Base-by-base conservation (phyloP, 1,140 invertebrate genomes). In the Saccostrea echinata region DNA sequence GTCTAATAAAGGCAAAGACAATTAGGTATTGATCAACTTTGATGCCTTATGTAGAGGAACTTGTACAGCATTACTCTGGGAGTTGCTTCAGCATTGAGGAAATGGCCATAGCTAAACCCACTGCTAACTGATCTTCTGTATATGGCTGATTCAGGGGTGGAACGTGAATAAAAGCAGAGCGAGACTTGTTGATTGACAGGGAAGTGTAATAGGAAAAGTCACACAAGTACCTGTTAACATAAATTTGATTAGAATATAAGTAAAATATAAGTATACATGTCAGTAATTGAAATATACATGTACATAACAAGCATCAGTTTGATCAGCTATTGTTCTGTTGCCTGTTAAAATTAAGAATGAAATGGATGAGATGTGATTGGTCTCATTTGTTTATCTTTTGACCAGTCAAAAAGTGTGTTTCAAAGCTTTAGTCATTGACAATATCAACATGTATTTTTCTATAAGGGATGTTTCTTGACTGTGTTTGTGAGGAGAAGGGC, bases 131-230 rank as follows among this genome's bases (percentile, higher is more conserved):
- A 12, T 89, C 35, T 3, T 86, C 92, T 51, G 91, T 92, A 89
- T 94, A 95, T 3, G 94, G 94, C 82, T 93, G 91, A 84, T 94
- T 91, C 24, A 96, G 88, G 21, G 95, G 94, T 52, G 96, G 96
- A 24, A 96, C 95, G 89, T 96, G 96, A 61, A 96, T 95, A 90
- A 96, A 96, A 3, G 95, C 95, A n/a, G 95, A 93, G 27, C 94
- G 90, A 24, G 89, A 90, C 76, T 89, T 91, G 90, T 95, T 93
- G 53, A 95, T 93, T 87, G 93, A 91, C 80, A 96, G 91, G 43
- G 95, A 96, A 52, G 92, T 91, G 91, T 94, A 96, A 92, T 94
- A 96, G 53, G 94, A 95, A 91, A 95, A 96, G 88, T 96, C 96
- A 92, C 96, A 96, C 12, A 96, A 91, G 90, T 96, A 96, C 87